Evolutionary conservation across 2,113 vertebrate species (phyloP).

Genomic region (Orthonyx spaldingii): DNA sequence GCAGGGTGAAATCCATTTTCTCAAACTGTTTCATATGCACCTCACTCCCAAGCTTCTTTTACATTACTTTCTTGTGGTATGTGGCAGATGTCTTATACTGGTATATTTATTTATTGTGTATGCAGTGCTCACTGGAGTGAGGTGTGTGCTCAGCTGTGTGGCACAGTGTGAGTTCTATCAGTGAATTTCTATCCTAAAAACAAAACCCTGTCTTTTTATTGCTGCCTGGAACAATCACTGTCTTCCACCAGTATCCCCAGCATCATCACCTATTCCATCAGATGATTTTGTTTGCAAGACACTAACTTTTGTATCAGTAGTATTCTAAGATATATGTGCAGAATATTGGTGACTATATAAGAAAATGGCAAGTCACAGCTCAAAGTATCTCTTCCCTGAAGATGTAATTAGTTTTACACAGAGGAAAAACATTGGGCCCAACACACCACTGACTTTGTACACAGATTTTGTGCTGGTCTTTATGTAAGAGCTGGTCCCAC

Average conservation of each 20-base stretch:
- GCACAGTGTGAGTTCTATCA: neutral
- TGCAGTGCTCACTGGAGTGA: neutral
- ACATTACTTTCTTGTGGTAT: neutral
- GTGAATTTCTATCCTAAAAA: neutral
- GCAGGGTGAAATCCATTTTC: neutral
- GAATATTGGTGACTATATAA: neutral
- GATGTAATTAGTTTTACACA: neutral
- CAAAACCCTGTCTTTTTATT: neutral
- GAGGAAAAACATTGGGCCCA: neutral
- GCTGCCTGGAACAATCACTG: neutral
- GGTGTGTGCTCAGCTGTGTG: neutral
- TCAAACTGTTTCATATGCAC: neutral
- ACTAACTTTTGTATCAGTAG: neutral
- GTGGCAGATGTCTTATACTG: neutral
- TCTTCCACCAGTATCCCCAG: neutral
- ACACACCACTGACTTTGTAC: neutral
- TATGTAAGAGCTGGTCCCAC: neutral
- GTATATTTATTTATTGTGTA: neutral
- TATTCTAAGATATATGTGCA: neutral
- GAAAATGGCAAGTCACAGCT: neutral
- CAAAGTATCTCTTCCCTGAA: neutral
- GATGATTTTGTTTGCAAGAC: neutral
- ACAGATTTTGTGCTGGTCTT: neutral
- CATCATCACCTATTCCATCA: neutral
- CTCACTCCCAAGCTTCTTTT: neutral